A percentile compares a stretch with the other conserved stretches of the same genome.
Evolutionary conservation across 2,113 vertebrate genomes (phyloP).

Genomic region (Thinocorus orbignyianus): DNA sequence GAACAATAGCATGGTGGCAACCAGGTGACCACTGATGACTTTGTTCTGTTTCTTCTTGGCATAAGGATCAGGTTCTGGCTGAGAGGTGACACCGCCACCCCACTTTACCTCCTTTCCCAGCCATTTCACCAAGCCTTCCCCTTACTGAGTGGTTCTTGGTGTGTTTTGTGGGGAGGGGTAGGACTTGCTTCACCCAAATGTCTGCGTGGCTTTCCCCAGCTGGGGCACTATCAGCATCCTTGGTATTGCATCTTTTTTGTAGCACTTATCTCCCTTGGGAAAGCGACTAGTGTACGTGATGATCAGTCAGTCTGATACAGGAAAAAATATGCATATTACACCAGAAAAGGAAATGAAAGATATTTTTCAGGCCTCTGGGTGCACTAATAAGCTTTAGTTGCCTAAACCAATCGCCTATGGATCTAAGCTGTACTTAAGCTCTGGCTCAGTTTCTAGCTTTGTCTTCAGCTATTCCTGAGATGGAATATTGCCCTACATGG

Average conservation of each 20-base stretch:
- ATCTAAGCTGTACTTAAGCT: not conserved
- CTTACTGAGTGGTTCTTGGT: not conserved
- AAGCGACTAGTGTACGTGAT: not conserved
- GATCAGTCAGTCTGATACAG: not conserved
- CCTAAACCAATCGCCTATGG: not conserved
- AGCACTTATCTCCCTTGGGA: not conserved
- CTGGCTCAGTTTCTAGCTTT: not conserved
- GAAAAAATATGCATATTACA: not conserved
- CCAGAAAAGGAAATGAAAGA: not conserved
- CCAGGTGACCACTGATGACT: not conserved
- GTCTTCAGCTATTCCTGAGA: not conserved
- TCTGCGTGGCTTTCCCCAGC: not conserved
- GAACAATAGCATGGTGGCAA: fast-evolving
- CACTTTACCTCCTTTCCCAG: not conserved
- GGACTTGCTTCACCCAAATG: not conserved
- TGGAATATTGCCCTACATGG: no score
- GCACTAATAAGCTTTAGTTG: not conserved
- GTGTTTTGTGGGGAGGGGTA: not conserved
- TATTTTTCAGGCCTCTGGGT: not conserved
- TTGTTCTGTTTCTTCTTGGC: not conserved
- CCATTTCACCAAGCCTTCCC: not conserved
- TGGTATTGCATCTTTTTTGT: not conserved
- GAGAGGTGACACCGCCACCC: not conserved
- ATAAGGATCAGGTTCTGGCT: not conserved
- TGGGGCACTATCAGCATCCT: not conserved